Conservation (phyloP, 1,140 invertebrate genomes). For the Solenopsis invicta region DNA sequence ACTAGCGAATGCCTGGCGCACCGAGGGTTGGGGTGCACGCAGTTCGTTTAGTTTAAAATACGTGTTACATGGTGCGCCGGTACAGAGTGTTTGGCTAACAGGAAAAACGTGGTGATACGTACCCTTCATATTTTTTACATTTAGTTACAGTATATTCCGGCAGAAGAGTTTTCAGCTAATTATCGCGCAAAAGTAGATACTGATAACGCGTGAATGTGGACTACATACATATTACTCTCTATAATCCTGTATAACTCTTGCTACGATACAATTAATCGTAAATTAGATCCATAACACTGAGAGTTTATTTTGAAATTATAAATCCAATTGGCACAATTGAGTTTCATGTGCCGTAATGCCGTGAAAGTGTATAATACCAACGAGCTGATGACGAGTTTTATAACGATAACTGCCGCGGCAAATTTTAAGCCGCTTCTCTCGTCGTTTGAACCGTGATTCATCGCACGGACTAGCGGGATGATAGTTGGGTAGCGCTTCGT, state of each 20-base stretch:
- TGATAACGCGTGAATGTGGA: not conserved
- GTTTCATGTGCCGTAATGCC: not conserved
- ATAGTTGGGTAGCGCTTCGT: constrained; percentile 46
- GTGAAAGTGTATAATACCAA: not conserved
- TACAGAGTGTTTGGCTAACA: constrained; percentile 17
- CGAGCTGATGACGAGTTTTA: constrained; percentile 10
- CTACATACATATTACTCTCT: not conserved
- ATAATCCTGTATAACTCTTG: not conserved
- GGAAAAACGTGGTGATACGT: constrained; percentile 16
- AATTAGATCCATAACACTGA: not conserved
- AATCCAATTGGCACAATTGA: not conserved
- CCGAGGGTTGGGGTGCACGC: constrained; percentile 14
- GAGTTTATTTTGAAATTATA: not conserved
- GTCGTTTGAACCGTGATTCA: constrained; percentile 43
- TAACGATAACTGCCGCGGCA: not conserved
- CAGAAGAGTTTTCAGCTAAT: not conserved
- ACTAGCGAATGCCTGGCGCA: constrained; percentile 45
- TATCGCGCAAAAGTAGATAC: not conserved
- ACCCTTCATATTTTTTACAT: constrained; percentile 25
- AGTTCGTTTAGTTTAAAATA: constrained; percentile 62
- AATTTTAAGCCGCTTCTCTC: constrained; percentile 12
- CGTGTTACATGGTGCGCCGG: constrained; percentile 32
- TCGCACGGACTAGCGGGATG: constrained; percentile 29
- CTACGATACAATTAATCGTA: not conserved
- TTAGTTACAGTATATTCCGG: not conserved